These are phyloP conservation scores for Triplophysa tibetana DNA, from an alignment of 2,113 vertebrate species.

Conservation along the genomic window DNA sequence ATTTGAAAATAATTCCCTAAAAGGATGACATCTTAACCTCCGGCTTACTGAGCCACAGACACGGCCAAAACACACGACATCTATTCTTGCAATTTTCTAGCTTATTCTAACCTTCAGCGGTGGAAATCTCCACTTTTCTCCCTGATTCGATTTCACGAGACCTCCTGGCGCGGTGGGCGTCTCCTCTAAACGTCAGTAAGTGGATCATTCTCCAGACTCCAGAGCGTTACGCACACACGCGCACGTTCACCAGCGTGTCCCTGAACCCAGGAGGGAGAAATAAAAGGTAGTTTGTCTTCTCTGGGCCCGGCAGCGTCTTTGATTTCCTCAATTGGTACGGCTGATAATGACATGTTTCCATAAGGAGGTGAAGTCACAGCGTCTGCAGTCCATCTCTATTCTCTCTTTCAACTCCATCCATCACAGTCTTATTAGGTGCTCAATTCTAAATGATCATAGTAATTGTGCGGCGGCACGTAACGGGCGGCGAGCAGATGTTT, in stretches of 20 bases:
- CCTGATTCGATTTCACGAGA: constrained; percentile 44
- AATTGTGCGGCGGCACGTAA: constrained; percentile 47
- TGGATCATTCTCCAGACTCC: constrained; percentile 44
- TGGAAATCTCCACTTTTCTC: constrained; percentile 23
- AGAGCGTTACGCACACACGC: not conserved
- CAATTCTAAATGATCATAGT: constrained; percentile 49
- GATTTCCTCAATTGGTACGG: constrained; percentile 41
- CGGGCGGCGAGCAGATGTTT: constrained; percentile 39
- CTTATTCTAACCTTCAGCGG: constrained; percentile 40
- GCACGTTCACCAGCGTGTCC: not conserved
- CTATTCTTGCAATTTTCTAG: not conserved
- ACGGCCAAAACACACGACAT: not conserved
- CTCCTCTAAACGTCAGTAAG: constrained; percentile 29
- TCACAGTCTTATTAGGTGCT: constrained; percentile 49
- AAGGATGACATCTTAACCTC: constrained; percentile 38
- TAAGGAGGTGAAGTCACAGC: constrained; percentile 9
- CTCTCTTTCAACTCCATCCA: constrained; percentile 47
- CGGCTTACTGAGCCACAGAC: constrained; percentile 11
- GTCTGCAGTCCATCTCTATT: constrained; percentile 18
- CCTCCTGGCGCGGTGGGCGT: constrained; percentile 26
- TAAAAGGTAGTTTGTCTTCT: constrained; percentile 14
- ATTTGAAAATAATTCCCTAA: constrained; percentile 51
- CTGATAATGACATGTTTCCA: constrained; percentile 53
- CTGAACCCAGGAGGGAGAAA: constrained; percentile 1
- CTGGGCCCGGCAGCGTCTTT: constrained; percentile 44